These are phyloP conservation scores for Campopleginae sp. DNA, from an alignment of 2,888 invertebrate genomes.

Conservation along the genomic window DNA sequence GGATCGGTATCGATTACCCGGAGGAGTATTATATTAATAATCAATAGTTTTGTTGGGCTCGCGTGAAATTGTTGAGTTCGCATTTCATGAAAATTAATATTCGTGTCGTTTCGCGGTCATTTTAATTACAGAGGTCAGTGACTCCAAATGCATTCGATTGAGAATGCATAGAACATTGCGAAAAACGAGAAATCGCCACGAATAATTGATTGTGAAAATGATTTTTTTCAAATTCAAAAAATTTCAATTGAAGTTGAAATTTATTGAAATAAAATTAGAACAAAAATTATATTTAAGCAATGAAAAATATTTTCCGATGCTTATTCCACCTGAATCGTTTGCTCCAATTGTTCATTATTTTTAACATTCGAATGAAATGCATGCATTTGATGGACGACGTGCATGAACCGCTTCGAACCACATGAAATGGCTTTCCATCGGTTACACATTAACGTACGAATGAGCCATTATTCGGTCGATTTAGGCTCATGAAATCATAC, in stretches of 20 bases:
- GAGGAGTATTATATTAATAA: neutral
- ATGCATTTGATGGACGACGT: neutral
- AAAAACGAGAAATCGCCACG: neutral
- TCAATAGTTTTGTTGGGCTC: neutral
- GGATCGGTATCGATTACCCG: neutral
- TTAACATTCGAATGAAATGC: neutral
- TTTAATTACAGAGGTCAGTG: neutral
- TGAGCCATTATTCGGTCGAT: slow-evolving; percentile 13
- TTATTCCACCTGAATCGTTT: neutral
- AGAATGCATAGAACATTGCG: neutral
- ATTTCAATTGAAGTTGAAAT: neutral
- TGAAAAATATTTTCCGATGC: neutral
- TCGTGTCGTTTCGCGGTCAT: neutral
- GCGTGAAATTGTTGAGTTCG: neutral
- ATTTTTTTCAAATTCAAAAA: neutral
- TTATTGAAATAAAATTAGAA: neutral
- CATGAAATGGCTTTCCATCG: slow-evolving; percentile 27
- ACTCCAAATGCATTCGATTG: neutral
- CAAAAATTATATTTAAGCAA: neutral
- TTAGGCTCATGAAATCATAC: neutral
- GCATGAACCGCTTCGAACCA: neutral
- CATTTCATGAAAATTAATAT: neutral
- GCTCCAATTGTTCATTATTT: neutral
- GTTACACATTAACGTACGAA: slow-evolving; percentile 27
- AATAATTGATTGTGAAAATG: too few species aligned